Evolutionary conservation across 1,140 invertebrate genomes (phyloP).

Genomic region (Temnothorax curvispinosus): DNA sequence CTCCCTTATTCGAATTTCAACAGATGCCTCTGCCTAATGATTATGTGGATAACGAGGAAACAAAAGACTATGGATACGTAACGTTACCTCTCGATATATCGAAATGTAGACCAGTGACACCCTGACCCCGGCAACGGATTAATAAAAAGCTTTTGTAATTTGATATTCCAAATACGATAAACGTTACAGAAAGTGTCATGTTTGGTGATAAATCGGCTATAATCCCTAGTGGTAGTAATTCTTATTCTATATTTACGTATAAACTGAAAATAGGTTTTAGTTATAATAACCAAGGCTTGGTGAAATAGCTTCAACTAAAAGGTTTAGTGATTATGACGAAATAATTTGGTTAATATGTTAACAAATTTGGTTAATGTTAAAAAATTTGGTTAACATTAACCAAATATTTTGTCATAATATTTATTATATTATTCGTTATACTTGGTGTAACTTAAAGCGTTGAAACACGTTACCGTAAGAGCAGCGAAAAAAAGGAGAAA

Average conservation of each 20-base stretch:
- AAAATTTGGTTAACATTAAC: too few relatives aligned
- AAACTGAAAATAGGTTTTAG: too few relatives aligned
- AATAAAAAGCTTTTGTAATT: not conserved
- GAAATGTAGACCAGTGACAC: not conserved
- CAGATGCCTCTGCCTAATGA: not conserved
- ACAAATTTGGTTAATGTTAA: too few relatives aligned
- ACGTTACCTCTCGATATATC: not conserved
- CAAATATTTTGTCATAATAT: not conserved
- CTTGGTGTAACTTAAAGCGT: not conserved
- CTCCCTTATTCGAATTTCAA: slow-evolving; percentile 8
- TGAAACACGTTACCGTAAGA: not conserved
- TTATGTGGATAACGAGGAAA: not conserved
- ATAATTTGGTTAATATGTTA: too few relatives aligned
- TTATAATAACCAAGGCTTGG: too few relatives aligned
- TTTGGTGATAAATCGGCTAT: not conserved
- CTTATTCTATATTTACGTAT: not conserved
- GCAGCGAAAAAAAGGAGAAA: not conserved
- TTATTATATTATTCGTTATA: not conserved
- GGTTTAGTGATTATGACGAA: too few relatives aligned
- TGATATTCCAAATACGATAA: not conserved
- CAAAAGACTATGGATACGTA: not conserved
- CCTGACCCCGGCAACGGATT: not conserved
- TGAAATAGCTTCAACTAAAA: too few relatives aligned
- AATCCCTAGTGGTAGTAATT: not conserved
- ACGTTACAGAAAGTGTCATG: not conserved